Base-by-base conservation (phyloP, 2,797 vertebrate species). In the Clarias fuscus region DNA sequence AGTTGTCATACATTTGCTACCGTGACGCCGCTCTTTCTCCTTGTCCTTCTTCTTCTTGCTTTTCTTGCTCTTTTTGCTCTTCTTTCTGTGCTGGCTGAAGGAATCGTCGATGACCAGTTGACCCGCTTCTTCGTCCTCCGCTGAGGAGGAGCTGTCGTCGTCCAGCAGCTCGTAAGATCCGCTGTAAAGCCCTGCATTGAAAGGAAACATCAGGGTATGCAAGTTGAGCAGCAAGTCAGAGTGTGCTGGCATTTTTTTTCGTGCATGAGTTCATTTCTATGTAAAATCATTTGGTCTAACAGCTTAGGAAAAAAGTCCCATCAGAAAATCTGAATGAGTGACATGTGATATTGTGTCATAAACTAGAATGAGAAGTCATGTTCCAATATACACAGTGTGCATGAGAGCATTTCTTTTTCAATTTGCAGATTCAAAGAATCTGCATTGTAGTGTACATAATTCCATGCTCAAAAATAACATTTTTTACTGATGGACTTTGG, bases 51-150 rank as follows among this genome's bases (percentile, higher is more conserved):
- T 97, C 86, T 96, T 97, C 88, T 97, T 97, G 89, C 96, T 97
- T 89, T 96, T 97, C 91, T 97, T 97, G 91, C 96, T 96, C 1
- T 96, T 96, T 88, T 97, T 97, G 92, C 95, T 96, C 71, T 96
- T 97, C 90, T 96, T 97, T 89, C 95, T 94, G 88, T 96, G 91
- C 88, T 96, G 95, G 37, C 94, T 91, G 88, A 95, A 95, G 18
- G 96, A 95, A 76, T 97, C 96, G 3, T 97, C 96, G 79, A 96
- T 97, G 68, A 96, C 91, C 37, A 97, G 91, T 86, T 97, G 96
- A 30, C 95, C 96, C 0, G 94, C 93, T 84, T 96, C 96, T 14
- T 96, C 88, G 76, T 96, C 96, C 0, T 94, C 96, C 17, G 94
- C 96, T 20, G 96, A 96, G 65, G 96, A 96, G 0, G 96, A 96